These are phyloP conservation scores for Lota lota DNA, from an alignment of 2,113 vertebrate genomes.

Conservation along the genomic window DNA sequence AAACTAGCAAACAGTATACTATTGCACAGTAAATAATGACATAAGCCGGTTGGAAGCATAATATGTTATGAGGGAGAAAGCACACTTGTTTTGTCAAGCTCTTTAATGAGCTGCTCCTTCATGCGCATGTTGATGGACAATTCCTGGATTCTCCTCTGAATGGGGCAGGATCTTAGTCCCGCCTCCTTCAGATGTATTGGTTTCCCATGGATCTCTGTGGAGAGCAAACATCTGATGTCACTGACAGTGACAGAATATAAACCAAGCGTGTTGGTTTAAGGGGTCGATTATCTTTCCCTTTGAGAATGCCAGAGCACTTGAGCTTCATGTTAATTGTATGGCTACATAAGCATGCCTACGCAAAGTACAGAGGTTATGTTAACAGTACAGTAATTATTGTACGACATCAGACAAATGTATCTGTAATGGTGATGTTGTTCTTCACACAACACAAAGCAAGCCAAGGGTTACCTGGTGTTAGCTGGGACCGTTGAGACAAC, in stretches of 20 bases:
- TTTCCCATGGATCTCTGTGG: slow-evolving; percentile 5
- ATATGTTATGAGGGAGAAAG: background rate
- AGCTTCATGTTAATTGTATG: too few species aligned
- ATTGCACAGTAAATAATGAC: background rate
- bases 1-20: too few species aligned
- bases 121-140: slow-evolving; percentile 82
- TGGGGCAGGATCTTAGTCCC: slow-evolving; percentile 65
- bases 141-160: slow-evolving; percentile 79
- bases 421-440: background rate
- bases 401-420: background rate
- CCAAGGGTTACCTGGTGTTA: slow-evolving; percentile 56
- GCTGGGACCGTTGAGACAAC: slow-evolving; percentile 10
- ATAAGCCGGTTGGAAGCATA: too few species aligned
- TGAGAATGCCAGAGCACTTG: too few species aligned
- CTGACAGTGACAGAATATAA: background rate
- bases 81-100: slow-evolving; percentile 82
- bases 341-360: too few species aligned
- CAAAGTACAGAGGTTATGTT: too few species aligned
- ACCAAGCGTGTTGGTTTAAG: background rate
- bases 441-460: background rate
- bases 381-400: background rate
- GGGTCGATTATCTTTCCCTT: too few species aligned
- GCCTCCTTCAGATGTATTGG: slow-evolving; percentile 60
- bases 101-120: slow-evolving; percentile 87
- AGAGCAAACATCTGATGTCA: slow-evolving; percentile 6